Conservation (phyloP, 2,113 vertebrate genomes). For the Ariopsis seemanni region DNA sequence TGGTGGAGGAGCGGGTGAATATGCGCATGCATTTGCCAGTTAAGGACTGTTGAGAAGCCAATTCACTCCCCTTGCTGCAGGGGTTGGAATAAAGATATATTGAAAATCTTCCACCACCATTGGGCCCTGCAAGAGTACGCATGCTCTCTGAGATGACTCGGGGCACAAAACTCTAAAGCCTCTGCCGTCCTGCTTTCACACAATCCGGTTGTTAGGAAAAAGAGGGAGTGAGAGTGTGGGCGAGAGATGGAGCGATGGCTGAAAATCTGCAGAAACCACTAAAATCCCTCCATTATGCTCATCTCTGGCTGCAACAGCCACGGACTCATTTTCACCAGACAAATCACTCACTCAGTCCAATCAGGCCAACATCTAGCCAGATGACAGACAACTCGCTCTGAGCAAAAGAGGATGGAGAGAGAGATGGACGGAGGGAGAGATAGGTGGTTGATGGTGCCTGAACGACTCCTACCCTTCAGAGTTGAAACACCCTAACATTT, state of each 20-base stretch:
- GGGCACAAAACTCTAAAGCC: neutral
- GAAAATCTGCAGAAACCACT: conserved; percentile 31
- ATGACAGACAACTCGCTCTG: conserved; percentile 35
- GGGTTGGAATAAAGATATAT: conserved; percentile 28
- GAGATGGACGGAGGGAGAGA: neutral
- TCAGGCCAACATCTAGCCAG: conserved; percentile 25
- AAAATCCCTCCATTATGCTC: conserved; percentile 23
- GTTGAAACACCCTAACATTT: conserved; percentile 28
- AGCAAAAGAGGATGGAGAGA: conserved; percentile 7
- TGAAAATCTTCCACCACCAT: conserved; percentile 11
- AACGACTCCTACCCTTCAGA: conserved; percentile 20
- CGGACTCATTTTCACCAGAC: conserved; percentile 30
- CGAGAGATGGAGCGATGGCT: conserved; percentile 3
- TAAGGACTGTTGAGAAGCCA: conserved; percentile 27
- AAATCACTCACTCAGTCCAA: conserved; percentile 42
- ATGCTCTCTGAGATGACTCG: conserved; percentile 4
- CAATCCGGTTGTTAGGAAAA: conserved; percentile 13
- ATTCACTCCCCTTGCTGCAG: conserved; percentile 25
- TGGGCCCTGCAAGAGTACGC: conserved; percentile 6
- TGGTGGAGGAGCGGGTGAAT: neutral
- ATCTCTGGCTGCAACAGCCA: conserved; percentile 13
- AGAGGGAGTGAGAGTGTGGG: neutral
- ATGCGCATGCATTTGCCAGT: conserved; percentile 23
- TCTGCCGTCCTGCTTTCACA: neutral
- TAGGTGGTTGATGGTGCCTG: conserved; percentile 14